Conservation (phyloP, 2,113 vertebrate genomes). For the Psittacus erithacus region DNA sequence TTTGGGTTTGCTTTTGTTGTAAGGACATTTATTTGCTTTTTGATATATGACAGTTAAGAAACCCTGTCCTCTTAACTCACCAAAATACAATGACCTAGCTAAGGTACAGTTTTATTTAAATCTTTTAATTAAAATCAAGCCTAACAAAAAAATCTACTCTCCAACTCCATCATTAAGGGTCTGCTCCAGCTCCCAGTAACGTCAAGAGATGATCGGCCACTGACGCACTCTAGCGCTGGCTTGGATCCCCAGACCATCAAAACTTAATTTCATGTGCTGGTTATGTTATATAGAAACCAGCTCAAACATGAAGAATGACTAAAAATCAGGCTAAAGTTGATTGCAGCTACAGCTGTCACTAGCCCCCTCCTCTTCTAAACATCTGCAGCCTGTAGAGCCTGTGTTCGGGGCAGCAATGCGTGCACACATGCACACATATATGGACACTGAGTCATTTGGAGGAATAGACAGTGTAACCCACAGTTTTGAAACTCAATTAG, state of each 20-base stretch:
- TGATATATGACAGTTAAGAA: background rate
- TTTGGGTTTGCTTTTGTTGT: background rate
- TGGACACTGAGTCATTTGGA: conserved; percentile 51
- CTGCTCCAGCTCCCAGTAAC: conserved; percentile 44
- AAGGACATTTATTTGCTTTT: background rate
- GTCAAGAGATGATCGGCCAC: conserved; percentile 41
- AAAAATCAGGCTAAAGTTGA: background rate
- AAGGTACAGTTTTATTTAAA: background rate
- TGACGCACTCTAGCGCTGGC: conserved; percentile 37
- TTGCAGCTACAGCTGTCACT: background rate
- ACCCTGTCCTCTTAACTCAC: background rate
- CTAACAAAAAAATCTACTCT: background rate
- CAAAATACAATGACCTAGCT: background rate
- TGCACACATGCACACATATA: conserved; percentile 25
- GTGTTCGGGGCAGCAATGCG: background rate
- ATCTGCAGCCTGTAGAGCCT: background rate
- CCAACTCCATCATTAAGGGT: background rate
- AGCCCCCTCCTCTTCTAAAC: background rate
- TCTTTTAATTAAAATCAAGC: conserved; percentile 33
- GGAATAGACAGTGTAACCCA: conserved; percentile 54
- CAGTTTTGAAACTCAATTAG: conserved; percentile 16
- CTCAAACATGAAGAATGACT: background rate
- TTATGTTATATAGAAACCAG: background rate
- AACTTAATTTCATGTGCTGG: background rate
- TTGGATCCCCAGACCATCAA: background rate